Evolutionary conservation across 2,113 vertebrate genomes (phyloP), one percentile per base, ranked within the genome.

Genomic region (Oncorhynchus masou): DNA sequence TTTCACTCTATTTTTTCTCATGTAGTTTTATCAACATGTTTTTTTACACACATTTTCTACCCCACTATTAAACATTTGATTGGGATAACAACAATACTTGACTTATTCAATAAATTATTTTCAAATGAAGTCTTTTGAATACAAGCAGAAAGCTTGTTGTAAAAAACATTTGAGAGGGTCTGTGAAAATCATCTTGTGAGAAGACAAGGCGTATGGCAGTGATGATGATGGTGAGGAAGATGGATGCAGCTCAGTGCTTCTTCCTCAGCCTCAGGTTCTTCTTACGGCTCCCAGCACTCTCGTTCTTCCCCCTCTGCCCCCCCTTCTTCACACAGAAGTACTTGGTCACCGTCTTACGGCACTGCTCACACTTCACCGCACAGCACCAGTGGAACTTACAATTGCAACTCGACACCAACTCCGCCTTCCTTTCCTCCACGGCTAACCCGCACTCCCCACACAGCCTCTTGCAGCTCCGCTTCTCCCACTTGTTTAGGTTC

Each of bases 311-410:
- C 49, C 84, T 87, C 82, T 88, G 88, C 27, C 94, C 93, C 49
- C 94, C 94, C 39, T 92, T 95, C 90, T 96, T 97, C 24, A 98
- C 95, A 0, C 98, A 99, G 81, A 96, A 98, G 89, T 98, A 99
- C 83, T 99, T 99, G 86, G 96, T 99, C 84, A 99, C 96, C 1
- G 95, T 94, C 79, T 98, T 97, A 79, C 95, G 94, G 88, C 98
- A 99, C 91, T 99, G 97, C 91, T 99, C 97, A 0, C 98, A 99
- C 84, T 96, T 95, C 25, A 99, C 98, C 0, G 97, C 96, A 0
- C 98, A 99, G 90, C 98, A 99, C 98, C 98, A 99, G 91, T 99
- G 98, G 90, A 99, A 99, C 82, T 99, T 99, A 92, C 98, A 99
- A 88, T 99, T 99, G 87, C 98, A 99, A 90, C 98, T 99, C 20